Base-by-base conservation (phyloP, 2,888 invertebrate species). In the Euclidia mi region DNA sequence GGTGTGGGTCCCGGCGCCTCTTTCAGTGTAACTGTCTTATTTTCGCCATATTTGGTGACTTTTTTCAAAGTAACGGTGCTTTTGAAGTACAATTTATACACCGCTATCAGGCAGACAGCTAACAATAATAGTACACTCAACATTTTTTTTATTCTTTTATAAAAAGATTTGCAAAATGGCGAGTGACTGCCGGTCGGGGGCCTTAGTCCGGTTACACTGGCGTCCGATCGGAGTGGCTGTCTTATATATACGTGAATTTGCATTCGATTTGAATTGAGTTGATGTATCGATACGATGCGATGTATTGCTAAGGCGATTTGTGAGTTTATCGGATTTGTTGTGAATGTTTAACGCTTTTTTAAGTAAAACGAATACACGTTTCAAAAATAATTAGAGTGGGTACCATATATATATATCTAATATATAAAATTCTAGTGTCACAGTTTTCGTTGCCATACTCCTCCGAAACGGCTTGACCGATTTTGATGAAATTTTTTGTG, bases 1-100 rank as follows among this genome's bases (percentile, higher is more conserved):
- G 96, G 95, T 12, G 85, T 80, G 0, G 97, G 97, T 0, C 97
- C 97, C 35, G 97, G 96, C 9, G 96, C 95, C 64, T 91, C 84
- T 55, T 83, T 84, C 9, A 91, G 68, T n/a, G 80, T 68, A 11
- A 79, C 63, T 2, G 75, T 60, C 40, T 74, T 79, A 12, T 63
- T 65, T 0, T 76, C 85, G 14, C 85, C 87, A 56, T 88, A 80
- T 57, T 81, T 89, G 1, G 69, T 81, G 1, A 72, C 47, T 50
- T 73, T 87, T 51, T 74, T 84, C 65, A 68, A 79, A 47, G 74
- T 69, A 0, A 87, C 71, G 35, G 84, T 81, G 57, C 80, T 84
- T 7, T 78, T 79, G 32, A 79, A 79, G 59, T 88, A 87, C 51
- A 87, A 66, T 82, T 88, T 91, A 69, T 89, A 92, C 38, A 85